Base-by-base conservation (phyloP, 2,888 invertebrate genomes). In the Cecidostiba fungosa region DNA sequence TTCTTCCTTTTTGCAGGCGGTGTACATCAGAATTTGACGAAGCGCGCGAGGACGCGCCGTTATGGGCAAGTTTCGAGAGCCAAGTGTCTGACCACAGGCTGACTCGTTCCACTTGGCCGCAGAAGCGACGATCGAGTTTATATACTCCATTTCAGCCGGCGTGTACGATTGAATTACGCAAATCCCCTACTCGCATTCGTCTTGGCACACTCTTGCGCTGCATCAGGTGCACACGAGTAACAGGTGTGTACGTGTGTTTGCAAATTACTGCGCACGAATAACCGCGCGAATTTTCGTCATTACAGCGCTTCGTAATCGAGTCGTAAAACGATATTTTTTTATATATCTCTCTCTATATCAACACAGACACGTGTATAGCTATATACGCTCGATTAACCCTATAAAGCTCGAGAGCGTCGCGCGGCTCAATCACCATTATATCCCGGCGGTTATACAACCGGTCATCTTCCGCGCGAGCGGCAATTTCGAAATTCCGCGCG, bases 341-440 rank as follows among this genome's bases (percentile, higher is more conserved):
- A 3, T 32, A 32, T 32, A 3, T 32, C 32, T 32, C 32, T n/a
- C 32, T 3, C 32, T 32, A 32, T 32, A 32, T 3, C 1, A 1
- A 32, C 32, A 32, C 32, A 32, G 2, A 32, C 32, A 32, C 12
- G 12, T 12, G 12, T 12, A 54, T 16, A 16, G 0, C 4, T n/a
- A n/a, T 50, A 50, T 5, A 54, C 29, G 12, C n/a, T 10, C 12
- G 66, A 66, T 66, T 66, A 66, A 26, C 66, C 29, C 54, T 59
- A 59, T 16, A 50, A 23, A 1, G 6, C n/a, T 1, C 26, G 29
- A 12, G 66, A 12, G 66, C 66, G 2, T 3, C 26, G n/a, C n/a
- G n/a, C n/a, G 10, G 54, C n/a, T 66, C 66, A 66, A 66, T 66
- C 66, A 66, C 66, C 29, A 66, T 66, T 66, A 66, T 29, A 66